Evolutionary conservation across 2,113 vertebrate genomes (phyloP), one percentile per base, ranked within the genome.

Genomic region (Pipa parva): DNA sequence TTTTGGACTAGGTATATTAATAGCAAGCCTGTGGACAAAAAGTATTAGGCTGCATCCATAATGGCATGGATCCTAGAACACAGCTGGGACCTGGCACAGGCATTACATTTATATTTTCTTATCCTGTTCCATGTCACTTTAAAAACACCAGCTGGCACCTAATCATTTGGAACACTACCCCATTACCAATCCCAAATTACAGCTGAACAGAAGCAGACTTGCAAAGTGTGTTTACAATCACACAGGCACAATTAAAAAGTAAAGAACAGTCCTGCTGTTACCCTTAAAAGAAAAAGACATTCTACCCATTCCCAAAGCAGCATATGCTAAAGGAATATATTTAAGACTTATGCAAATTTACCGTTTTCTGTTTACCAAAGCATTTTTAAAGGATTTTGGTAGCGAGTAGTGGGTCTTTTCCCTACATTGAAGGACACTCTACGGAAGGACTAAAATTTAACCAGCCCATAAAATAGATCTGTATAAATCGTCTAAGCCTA

Each of bases 161-260:
- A 48, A 6, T 67, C 28, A 67, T 25, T 58, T 67, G 63, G 59
- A 59, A 61, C 54, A 2, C 28, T 56, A 55, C 56, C 60, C 68
- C 15, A 46, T 71, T 56, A 63, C 39, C 18, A 55, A 42, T 37
- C 68, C 59, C 33, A 22, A 70, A 54, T 33, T 46, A 61, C 27
- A 54, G 50, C 59, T 56, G 51, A 71, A 63, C 68, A 71, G 55
- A 60, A 52, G 65, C 65, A 51, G 65, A 51, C 59, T 60, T 68
- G 48, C 29, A 42, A 66, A 46, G 56, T 51, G 29, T 36, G 29
- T 60, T 68, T 51, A 46, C 50, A 63, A 56, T 63, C 59, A 63
- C 50, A 46, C 37, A 56, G 49, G 58, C 50, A 63, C 24, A 71
- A 71, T 63, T 26, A 63, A 36, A 71, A 24, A 11, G 36, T 52